Base-by-base conservation (phyloP, 1,140 invertebrate genomes). In the Caenorhabditis brenneri region DNA sequence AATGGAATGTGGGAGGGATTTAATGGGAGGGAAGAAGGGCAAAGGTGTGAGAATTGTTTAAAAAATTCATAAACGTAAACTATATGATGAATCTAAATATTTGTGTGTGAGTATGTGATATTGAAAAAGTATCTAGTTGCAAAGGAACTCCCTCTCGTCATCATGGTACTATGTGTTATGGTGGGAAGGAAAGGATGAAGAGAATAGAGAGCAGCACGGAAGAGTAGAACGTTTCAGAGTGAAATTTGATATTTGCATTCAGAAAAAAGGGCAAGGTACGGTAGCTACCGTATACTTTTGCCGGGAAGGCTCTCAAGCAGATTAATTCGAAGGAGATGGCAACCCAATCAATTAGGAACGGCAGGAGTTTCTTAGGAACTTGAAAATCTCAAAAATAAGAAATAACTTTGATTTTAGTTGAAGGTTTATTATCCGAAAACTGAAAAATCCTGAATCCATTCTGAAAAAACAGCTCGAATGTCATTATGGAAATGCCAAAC, bases 111-210 rank as follows among this genome's bases (percentile, higher is more conserved):
- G 31, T 31, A 16, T 58, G n/a, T 65, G 24, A 36, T 65, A 36
- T 65, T 15, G 5, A 31, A 42, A 42, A 74, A 9, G 36, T 74
- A 74, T 74, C 65, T 24, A 42, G 65, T 74, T 74, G 65, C 65
- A 74, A 42, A 33, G 19, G 29, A 33, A 65, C 9, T 58, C 24
- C 19, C 29, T n/a, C 55, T 16, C 29, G 19, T 55, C 24, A 24
- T 55, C 19, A 27, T 19, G 22, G 27, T 15, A 27, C 19, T 55
- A 15, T 55, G 53, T 55, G 24, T 55, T 24, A 29, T 55, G 53
- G 53, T 55, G 22, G 19, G 49, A 51, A 51, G 42, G 16, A n/a
- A n/a, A n/a, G n/a, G 39, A 12, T 12, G 5, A 42, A 42, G 48
- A 51, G 48, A 51, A 51, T 51, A 42, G 5, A 42, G n/a, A n/a